Conservation (phyloP, 2,113 vertebrate species). For the Siniperca knerii region DNA sequence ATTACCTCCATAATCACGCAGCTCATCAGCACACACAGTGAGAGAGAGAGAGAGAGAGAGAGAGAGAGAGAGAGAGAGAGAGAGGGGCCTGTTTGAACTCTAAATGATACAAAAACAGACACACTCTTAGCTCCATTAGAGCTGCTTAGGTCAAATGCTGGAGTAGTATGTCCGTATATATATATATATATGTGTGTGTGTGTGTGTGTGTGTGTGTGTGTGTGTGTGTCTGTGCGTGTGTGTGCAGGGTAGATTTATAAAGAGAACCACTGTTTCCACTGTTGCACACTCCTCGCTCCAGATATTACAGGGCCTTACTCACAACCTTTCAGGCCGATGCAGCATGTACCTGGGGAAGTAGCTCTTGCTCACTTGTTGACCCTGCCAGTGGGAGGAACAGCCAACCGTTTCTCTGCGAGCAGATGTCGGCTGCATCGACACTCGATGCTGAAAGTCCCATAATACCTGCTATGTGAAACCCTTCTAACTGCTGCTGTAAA, state of each 20-base stretch:
- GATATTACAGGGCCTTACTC: constrained; percentile 40
- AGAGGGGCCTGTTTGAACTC: constrained; percentile 45
- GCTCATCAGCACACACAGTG: constrained; percentile 56
- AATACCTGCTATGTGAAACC: background rate
- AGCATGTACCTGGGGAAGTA: constrained; percentile 54
- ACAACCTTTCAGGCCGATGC: constrained; percentile 23
- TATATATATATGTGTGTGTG: constrained; percentile 32
- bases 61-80: constrained; percentile 11
- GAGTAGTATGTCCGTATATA: constrained; percentile 37
- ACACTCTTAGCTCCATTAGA: constrained; percentile 37
- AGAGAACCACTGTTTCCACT: constrained; percentile 65
- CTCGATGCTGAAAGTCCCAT: background rate
- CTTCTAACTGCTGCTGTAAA: background rate
- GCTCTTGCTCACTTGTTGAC: constrained; percentile 50
- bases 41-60: background rate
- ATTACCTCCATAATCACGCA: constrained; percentile 72
- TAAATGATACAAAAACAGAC: constrained; percentile 61
- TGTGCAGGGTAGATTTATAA: constrained; percentile 46
- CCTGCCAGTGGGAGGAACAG: constrained; percentile 30
- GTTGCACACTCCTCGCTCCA: constrained; percentile 25
- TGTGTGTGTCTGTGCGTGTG: constrained; percentile 3
- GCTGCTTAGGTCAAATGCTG: constrained; percentile 42
- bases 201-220: constrained; percentile 29
- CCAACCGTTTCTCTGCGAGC: constrained; percentile 33
- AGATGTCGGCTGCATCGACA: constrained; percentile 40